Evolutionary conservation across 2,888 invertebrate species (phyloP).

Genomic region (Euclidia mi): DNA sequence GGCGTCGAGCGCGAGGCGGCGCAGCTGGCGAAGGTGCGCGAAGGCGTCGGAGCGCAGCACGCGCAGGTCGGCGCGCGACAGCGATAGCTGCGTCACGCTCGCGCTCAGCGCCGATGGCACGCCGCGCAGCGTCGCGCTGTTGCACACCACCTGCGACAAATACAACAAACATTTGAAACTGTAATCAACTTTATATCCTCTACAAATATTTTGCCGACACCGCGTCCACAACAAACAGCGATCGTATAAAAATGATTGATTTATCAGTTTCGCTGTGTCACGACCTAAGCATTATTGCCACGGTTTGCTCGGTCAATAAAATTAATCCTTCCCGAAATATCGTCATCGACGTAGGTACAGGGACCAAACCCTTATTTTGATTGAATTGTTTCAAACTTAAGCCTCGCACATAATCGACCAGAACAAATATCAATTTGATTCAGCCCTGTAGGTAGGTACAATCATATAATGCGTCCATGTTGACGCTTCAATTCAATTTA

Average conservation of each 20-base stretch:
- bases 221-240: conserved; percentile 43
- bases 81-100: conserved; percentile 95
- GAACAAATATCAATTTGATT: too few relatives aligned
- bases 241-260: conserved; percentile 57
- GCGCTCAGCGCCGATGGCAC: conserved; percentile 94
- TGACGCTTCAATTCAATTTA: too few relatives aligned
- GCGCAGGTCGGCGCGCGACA: conserved; percentile 96
- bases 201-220: conserved; percentile 45
- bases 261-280: conserved; percentile 66
- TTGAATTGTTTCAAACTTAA: too few relatives aligned
- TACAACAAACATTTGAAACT: conserved; percentile 36
- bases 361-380: too few relatives aligned
- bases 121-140: conserved; percentile 95
- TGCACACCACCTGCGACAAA: conserved; percentile 94
- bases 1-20: conserved; percentile 95
- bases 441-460: too few relatives aligned
- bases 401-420: too few relatives aligned
- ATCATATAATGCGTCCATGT: too few relatives aligned
- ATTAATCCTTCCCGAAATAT: too few relatives aligned
- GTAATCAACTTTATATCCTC: conserved; percentile 49
- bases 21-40: conserved; percentile 93
- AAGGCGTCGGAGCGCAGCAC: conserved; percentile 95
- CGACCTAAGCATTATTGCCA: conserved; percentile 69
- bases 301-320: conserved; percentile 80
- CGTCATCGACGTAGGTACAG: too few relatives aligned